Evolutionary conservation across 2,888 invertebrate species (phyloP).

Genomic region (Parnassius mnemosyne): DNA sequence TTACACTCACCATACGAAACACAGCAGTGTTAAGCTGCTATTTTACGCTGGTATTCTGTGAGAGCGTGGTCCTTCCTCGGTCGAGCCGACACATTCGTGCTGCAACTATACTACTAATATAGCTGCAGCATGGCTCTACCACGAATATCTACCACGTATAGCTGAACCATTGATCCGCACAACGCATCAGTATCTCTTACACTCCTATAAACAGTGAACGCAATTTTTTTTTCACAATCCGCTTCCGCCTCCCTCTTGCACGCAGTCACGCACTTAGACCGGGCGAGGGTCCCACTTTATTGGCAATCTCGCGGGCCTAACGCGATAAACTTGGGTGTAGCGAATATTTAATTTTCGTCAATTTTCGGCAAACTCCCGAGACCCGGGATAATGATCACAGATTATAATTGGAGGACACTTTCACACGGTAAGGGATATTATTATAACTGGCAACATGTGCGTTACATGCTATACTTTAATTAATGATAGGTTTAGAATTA

Average conservation of each 20-base stretch:
- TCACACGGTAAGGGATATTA: conserved; percentile 19
- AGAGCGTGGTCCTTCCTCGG: no score
- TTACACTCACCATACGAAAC: no score
- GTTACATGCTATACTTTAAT: conserved; percentile 13
- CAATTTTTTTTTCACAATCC: neutral
- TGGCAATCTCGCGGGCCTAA: conserved; percentile 74
- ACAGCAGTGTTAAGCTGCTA: no score
- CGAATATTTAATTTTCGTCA: conserved; percentile 69
- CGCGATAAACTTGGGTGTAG: conserved; percentile 67
- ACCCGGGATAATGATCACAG: conserved; percentile 24
- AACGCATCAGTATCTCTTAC: no score
- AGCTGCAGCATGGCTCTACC: no score
- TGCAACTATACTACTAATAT: no score
- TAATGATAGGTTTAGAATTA: conserved; percentile 12
- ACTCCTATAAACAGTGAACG: no score
- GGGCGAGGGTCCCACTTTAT: conserved; percentile 51
- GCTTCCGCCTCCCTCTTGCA: conserved; percentile 7
- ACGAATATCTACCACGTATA: no score
- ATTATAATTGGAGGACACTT: conserved; percentile 36
- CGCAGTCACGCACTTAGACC: conserved; percentile 26
- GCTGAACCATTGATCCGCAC: no score
- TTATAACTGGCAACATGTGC: conserved; percentile 11
- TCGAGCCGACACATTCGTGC: no score
- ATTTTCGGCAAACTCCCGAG: conserved; percentile 31
- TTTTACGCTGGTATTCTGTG: no score